Evolutionary conservation across 2,888 invertebrate species (phyloP).

Genomic region (Amblyteles armatorius): DNA sequence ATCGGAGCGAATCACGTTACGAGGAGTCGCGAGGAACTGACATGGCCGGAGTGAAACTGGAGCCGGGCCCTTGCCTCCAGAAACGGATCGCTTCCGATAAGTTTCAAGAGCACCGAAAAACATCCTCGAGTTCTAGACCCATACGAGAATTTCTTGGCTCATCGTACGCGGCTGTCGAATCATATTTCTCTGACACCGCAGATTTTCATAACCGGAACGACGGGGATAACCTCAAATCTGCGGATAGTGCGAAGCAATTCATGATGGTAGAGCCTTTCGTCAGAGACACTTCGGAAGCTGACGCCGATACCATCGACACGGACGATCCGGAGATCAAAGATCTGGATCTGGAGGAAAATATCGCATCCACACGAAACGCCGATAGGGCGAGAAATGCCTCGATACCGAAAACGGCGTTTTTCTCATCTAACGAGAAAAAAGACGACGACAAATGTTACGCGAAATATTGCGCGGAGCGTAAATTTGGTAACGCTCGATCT

Average conservation of each 20-base stretch:
- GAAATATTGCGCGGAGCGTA: constrained; percentile 17
- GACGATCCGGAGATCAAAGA: constrained; percentile 35
- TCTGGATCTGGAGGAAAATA: neutral
- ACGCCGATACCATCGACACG: constrained; percentile 1
- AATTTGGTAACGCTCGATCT: neutral
- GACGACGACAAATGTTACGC: neutral
- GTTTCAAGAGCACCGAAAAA: neutral
- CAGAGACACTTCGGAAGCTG: neutral
- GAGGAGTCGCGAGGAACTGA: neutral
- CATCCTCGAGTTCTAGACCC: neutral
- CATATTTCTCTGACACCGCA: neutral
- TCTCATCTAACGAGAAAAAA: neutral
- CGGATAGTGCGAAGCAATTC: neutral
- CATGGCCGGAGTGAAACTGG: neutral
- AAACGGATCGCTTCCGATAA: neutral
- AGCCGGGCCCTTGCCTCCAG: constrained; percentile 14
- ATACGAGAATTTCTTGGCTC: neutral
- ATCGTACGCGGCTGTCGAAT: neutral
- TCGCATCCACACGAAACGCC: neutral
- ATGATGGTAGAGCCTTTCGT: constrained; percentile 27
- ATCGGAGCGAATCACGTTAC: neutral
- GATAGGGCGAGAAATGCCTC: neutral
- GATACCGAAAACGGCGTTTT: neutral
- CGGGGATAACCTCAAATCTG: neutral
- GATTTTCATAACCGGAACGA: neutral